These are phyloP conservation scores for Pterois miles DNA, from an alignment of 2,797 vertebrate species.

Conservation along the genomic window DNA sequence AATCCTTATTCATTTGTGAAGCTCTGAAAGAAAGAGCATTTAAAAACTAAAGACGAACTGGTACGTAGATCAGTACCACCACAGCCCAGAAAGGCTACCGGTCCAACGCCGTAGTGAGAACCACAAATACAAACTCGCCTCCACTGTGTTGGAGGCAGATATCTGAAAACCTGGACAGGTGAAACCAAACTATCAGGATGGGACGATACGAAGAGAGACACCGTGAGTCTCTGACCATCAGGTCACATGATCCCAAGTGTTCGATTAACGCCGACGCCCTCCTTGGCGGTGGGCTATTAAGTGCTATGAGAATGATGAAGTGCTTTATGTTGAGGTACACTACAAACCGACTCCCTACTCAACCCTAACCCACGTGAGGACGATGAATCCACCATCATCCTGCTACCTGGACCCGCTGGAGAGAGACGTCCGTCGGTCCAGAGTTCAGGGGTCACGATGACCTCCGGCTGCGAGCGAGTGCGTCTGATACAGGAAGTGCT, in stretches of 20 bases:
- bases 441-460: background rate
- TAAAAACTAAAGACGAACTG: background rate
- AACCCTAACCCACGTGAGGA: background rate
- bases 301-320: conserved; percentile 64
- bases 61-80: background rate
- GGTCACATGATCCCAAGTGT: conserved; percentile 27
- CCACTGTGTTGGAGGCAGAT: background rate
- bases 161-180: background rate
- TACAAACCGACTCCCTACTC: conserved; percentile 22
- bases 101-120: background rate
- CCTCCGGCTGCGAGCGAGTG: conserved; percentile 5
- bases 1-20: background rate
- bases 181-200: background rate
- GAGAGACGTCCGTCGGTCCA: background rate
- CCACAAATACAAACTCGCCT: background rate
- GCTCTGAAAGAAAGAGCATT: background rate
- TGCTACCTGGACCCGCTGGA: background rate
- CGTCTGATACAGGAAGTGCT: background rate
- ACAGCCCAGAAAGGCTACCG: background rate
- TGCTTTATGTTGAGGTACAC: conserved; percentile 46
- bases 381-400: background rate
- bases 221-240: background rate
- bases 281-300: conserved; percentile 24
- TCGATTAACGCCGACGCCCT: conserved; percentile 4
- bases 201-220: background rate